Base-by-base conservation (phyloP, 2,888 invertebrate genomes). In the Philopedon plagiatum region DNA sequence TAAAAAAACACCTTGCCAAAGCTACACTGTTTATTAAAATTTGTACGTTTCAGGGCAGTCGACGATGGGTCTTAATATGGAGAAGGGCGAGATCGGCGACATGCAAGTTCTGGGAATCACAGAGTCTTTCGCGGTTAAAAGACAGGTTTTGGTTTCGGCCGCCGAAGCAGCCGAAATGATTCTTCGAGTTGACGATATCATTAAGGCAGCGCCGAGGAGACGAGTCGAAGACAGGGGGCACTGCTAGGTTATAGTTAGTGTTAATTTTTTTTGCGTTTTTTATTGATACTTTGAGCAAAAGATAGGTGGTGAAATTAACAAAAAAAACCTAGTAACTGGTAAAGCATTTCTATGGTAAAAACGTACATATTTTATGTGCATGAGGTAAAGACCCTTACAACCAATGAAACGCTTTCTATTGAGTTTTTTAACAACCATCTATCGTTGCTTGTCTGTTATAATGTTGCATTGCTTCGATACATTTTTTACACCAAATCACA, bases 131-230 rank as follows among this genome's bases (percentile, higher is more conserved):
- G 95, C 95, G 29, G 99, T 99, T 5, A 99, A 99, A 86, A 90
- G 96, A 32, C 98, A 99, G 86, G 97, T 99, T 57, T 87, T 99
- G 64, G 83, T 97, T 73, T 97, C 98, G 5, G 99, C 98, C 0
- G 87, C 96, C 0, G 99, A 99, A 86, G 99, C 99, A 0, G 98
- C 99, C 0, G 99, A 99, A 87, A 97, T 99, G 95, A 99, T 99
- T 80, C 89, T 99, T 18, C 92, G 99, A 65, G 99, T 99, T 0
- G 99, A 99, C 86, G 93, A 97, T 86, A 99, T 99, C 78, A 93
- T 99, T 74, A 95, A 93, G 85, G 91, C 97, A 8, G 96, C 97
- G 29, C 97, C 97, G 7, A 91, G 97, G 76, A 92, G 91, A 81
- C 92, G 98, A 75, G 92, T 91, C 0, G 94, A 93, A 73, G 98